Percentiles rank a stretch among this genome's conserved stretches.
Evolutionary conservation across 1,140 invertebrate species (phyloP).

Genomic region (Thaumetopoea pityocampa): DNA sequence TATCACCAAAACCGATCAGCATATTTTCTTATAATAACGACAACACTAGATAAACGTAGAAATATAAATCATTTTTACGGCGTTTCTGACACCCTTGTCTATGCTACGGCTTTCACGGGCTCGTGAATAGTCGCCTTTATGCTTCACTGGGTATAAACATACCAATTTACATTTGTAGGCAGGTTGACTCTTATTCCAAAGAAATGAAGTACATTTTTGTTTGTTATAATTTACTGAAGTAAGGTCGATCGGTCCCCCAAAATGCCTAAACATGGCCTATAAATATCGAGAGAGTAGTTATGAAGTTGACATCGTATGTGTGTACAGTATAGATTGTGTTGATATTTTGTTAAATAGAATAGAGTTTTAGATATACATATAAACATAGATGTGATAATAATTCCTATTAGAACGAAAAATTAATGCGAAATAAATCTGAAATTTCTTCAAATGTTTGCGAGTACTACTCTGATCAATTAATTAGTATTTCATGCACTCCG

Average conservation of each 20-base stretch:
- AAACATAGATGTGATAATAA: too few species aligned
- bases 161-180: neutral
- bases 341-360: neutral
- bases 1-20: conserved; percentile 39
- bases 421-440: too few species aligned
- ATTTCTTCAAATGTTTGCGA: too few species aligned
- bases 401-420: too few species aligned
- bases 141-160: conserved; percentile 32
- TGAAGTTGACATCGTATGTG: conserved; percentile 26
- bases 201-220: conserved; percentile 14
- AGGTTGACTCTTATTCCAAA: conserved; percentile 8
- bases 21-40: conserved; percentile 35
- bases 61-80: conserved; percentile 65
- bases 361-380: too few species aligned
- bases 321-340: conserved; percentile 6
- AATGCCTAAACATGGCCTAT: conserved; percentile 46
- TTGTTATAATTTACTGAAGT: conserved; percentile 17
- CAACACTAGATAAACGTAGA: conserved; percentile 44
- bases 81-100: conserved; percentile 35
- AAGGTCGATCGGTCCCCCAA: conserved; percentile 23
- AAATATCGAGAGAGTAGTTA: conserved; percentile 53
- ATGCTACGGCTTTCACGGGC: conserved; percentile 50
- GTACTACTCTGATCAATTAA: too few species aligned
- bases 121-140: conserved; percentile 51
- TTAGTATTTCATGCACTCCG: too few species aligned